These are phyloP conservation scores for Aplodontia rufa DNA, from an alignment of 2,113 vertebrate species.

Conservation along the genomic window DNA sequence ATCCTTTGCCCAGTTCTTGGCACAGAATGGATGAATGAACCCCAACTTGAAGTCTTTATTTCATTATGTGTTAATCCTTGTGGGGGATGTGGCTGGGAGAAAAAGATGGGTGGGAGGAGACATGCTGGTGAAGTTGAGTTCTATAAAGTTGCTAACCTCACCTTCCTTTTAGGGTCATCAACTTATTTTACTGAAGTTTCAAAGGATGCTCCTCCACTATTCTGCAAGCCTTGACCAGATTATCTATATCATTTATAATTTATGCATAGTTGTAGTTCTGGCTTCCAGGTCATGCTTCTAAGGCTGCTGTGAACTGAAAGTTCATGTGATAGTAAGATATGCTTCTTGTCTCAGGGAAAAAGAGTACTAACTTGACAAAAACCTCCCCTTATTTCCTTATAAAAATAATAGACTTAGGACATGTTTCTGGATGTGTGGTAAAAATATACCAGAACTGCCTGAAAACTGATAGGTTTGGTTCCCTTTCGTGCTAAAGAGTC, in stretches of 20 bases:
- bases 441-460: neutral
- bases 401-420: neutral
- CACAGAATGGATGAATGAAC: neutral
- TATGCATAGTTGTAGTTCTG: neutral
- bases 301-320: neutral
- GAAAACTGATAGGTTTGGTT: neutral
- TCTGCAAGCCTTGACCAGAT: neutral
- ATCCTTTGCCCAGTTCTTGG: neutral
- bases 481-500: neutral
- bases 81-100: neutral
- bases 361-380: neutral
- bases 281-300: neutral
- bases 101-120: neutral
- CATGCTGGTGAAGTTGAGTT: neutral
- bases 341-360: neutral
- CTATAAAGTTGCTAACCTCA: neutral
- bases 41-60: neutral
- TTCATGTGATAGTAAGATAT: neutral
- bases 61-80: neutral
- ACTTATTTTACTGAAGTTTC: conserved; percentile 17
- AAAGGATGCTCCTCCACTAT: neutral
- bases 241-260: neutral
- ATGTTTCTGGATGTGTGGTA: neutral
- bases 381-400: neutral
- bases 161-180: neutral